Evolutionary conservation across 2,113 vertebrate species (phyloP).

Genomic region (Cyprinus carpio): DNA sequence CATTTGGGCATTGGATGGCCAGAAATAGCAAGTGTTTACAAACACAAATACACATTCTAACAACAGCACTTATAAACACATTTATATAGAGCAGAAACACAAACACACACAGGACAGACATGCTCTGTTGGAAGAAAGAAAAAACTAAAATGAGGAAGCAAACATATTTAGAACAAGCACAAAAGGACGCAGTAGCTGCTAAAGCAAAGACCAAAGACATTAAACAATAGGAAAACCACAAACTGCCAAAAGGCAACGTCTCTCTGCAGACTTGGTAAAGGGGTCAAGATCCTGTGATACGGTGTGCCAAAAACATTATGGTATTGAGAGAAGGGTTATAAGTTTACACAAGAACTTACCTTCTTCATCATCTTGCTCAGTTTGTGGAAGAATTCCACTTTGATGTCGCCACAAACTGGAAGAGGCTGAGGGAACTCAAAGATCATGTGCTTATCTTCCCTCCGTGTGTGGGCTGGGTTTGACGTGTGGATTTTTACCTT

Average conservation of each 20-base stretch:
- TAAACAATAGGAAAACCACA: conserved; percentile 19
- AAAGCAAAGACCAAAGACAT: not conserved
- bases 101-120: not conserved
- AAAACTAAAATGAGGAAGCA: not conserved
- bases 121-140: not conserved
- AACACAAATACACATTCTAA: conserved; percentile 31
- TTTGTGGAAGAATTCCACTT: conserved; percentile 95
- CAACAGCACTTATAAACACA: conserved; percentile 29
- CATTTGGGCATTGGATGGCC: conserved; percentile 26
- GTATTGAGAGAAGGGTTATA: conserved; percentile 36
- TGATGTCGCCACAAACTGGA: conserved; percentile 78
- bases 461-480: conserved; percentile 89
- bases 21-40: conserved; percentile 39
- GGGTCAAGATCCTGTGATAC: not conserved
- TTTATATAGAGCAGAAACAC: not conserved
- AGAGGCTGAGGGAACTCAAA: conserved; percentile 97
- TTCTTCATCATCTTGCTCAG: conserved; percentile 99
- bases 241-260: not conserved
- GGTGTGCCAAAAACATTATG: not conserved
- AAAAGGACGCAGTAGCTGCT: not conserved
- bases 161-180: not conserved
- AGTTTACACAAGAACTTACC: conserved; percentile 70
- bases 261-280: not conserved
- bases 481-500: conserved; percentile 99
- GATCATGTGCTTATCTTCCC: conserved; percentile 96